Base-by-base conservation (phyloP, 1,140 invertebrate genomes). In the Cyphomyrmex costatus region DNA sequence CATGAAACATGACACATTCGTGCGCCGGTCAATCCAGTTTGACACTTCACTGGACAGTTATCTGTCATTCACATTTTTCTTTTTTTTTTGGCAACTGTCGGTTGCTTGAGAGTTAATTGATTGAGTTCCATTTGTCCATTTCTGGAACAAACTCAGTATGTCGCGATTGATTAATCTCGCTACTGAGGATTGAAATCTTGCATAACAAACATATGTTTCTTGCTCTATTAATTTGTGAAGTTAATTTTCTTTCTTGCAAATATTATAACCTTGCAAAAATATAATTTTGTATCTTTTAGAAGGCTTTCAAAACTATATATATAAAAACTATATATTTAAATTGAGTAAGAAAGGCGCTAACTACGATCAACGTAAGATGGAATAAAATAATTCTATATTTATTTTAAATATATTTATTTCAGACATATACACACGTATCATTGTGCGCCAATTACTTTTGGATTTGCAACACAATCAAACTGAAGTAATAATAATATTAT, bases 21-120 rank as follows among this genome's bases (percentile, higher is more conserved):
- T 42, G 46, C 24, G 19, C n/a, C 27, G 46, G 36, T 68, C 70
- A 66, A 88, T 60, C 36, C 12, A 83, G 68, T 49, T 83, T 83
- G 79, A 61, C 79, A 76, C 70, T 68, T 53, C 36, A 49, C 16
- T 12, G n/a, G 27, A 51, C 66, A 63, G 36, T 46, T 27, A 36
- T 87, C 53, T 58, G 24, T 49, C n/a, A 14, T 42, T 85, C 49
- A 49, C 12, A 6, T n/a, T 5, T 36, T 53, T 27, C 70, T 68
- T 58, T 42, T 16, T 46, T 66, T 33, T 65, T 65, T 10, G 14
- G 42, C 21, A 73, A 27, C 66, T 74, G 27, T 82, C 66, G 68
- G 0, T 83, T 66, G 36, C 21, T 70, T 49, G 33, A 12, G 33
- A 21, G n/a, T 73, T 74, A 83, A 73, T 83, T 73, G 53, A 83